Percentiles rank a stretch among this genome's conserved stretches.
Evolutionary conservation across 30 jellyfish, hydroid and myxozoan species (phyloP).

Genomic region (Nemopilema nomurai): DNA sequence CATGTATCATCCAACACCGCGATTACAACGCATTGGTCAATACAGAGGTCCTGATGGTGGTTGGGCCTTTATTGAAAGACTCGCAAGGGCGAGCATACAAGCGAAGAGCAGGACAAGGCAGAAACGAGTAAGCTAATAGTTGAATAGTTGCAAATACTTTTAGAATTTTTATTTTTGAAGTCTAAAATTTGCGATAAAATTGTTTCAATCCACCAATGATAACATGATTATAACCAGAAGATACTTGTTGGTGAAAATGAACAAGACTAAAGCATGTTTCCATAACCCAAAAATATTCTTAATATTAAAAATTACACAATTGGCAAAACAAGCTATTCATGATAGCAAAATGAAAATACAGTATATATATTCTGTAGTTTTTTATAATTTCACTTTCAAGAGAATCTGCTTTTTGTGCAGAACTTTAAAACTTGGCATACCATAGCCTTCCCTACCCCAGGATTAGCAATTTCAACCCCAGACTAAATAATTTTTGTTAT

Average conservation of each 20-base stretch:
- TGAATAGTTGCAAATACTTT: constrained; percentile 5
- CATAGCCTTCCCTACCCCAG: neutral
- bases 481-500: neutral
- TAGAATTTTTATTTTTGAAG: neutral
- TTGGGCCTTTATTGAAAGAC: constrained; percentile 36
- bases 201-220: neutral
- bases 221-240: neutral
- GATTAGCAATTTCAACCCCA: neutral
- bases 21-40: constrained; percentile 1
- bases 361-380: neutral
- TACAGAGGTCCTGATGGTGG: constrained; percentile 18
- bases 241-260: neutral
- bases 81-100: constrained; percentile 16
- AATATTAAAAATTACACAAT: neutral
- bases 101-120: constrained; percentile 4
- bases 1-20: constrained; percentile 21
- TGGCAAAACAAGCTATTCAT: neutral
- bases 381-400: neutral
- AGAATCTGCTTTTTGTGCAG: neutral
- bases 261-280: neutral
- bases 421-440: neutral
- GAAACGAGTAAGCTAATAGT: constrained; percentile 25
- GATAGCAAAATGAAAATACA: neutral
- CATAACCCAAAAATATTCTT: neutral
- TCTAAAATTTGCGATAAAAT: constrained; percentile 10